Percentiles rank a stretch among this genome's conserved stretches.
Conservation (phyloP, 2,888 invertebrate species). For the Drosophila pseudotalamancana region DNA sequence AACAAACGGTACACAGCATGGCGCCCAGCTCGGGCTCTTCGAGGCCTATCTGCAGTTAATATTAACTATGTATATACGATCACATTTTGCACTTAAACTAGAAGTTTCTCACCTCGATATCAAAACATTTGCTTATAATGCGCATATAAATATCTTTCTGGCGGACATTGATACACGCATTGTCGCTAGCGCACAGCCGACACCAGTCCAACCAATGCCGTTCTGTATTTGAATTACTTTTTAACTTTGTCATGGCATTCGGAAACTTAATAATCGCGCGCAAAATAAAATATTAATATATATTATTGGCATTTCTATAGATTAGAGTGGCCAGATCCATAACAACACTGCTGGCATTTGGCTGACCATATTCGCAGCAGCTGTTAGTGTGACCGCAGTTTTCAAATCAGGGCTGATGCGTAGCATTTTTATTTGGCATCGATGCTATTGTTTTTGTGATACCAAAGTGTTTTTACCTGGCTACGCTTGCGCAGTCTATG, state of each 20-base stretch:
- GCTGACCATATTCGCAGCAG: conserved; percentile 9
- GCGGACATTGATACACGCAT: conserved; percentile 21
- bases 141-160: conserved; percentile 35
- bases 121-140: conserved; percentile 62
- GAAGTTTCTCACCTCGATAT: conserved; percentile 47
- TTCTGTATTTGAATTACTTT: background rate
- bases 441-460: conserved; percentile 26
- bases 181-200: conserved; percentile 56
- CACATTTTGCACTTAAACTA: background rate
- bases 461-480: conserved; percentile 30
- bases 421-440: conserved; percentile 10
- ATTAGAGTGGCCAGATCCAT: conserved; percentile 21
- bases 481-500: conserved; percentile 52
- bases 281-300: conserved; percentile 9
- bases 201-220: conserved; percentile 58
- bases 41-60: conserved; percentile 35
- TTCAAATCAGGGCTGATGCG: background rate
- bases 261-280: background rate
- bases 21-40: conserved; percentile 58
- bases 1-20: conserved; percentile 53
- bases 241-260: conserved; percentile 3
- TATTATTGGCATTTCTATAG: conserved; percentile 1
- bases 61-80: background rate
- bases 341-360: background rate
- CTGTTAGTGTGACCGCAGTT: conserved; percentile 32